Evolutionary conservation across 2,797 vertebrate species (phyloP).

Genomic region (Eidolon dupreanum): DNA sequence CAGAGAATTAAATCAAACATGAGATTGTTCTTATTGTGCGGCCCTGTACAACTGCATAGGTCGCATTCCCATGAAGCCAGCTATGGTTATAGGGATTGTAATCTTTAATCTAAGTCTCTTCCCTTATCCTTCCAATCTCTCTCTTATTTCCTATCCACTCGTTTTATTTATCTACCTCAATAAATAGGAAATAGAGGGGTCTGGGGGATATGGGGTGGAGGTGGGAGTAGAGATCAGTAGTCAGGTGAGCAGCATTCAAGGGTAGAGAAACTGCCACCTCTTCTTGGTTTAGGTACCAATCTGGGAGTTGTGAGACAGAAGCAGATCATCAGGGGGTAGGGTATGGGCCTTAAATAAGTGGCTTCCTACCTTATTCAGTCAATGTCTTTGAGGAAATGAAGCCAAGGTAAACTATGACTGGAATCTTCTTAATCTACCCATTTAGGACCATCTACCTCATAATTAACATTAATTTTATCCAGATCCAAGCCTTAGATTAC

Average conservation of each 20-base stretch:
- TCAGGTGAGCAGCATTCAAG: constrained; percentile 22
- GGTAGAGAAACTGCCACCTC: neutral
- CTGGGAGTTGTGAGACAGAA: constrained; percentile 30
- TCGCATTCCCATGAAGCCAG: neutral
- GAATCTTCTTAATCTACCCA: constrained; percentile 9
- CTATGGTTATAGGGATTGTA: neutral
- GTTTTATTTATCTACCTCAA: constrained; percentile 35
- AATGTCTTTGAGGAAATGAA: constrained; percentile 50
- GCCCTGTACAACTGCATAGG: neutral
- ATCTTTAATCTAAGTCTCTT: neutral
- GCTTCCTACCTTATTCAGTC: constrained; percentile 26
- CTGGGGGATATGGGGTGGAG: neutral
- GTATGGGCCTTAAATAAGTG: constrained; percentile 25
- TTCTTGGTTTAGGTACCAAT: neutral
- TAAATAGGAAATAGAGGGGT: constrained; percentile 5
- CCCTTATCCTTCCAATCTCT: constrained; percentile 7
- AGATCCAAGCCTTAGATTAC: constrained; percentile 1
- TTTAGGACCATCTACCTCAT: constrained; percentile 25
- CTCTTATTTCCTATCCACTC: neutral
- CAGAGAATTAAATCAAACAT: neutral
- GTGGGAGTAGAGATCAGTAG: neutral
- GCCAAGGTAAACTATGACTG: constrained; percentile 32
- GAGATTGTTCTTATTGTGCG: neutral
- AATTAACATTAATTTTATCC: constrained; percentile 46
- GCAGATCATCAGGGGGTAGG: neutral